Conservation (phyloP, 2,797 vertebrate species). For the Trachops cirrhosus region DNA sequence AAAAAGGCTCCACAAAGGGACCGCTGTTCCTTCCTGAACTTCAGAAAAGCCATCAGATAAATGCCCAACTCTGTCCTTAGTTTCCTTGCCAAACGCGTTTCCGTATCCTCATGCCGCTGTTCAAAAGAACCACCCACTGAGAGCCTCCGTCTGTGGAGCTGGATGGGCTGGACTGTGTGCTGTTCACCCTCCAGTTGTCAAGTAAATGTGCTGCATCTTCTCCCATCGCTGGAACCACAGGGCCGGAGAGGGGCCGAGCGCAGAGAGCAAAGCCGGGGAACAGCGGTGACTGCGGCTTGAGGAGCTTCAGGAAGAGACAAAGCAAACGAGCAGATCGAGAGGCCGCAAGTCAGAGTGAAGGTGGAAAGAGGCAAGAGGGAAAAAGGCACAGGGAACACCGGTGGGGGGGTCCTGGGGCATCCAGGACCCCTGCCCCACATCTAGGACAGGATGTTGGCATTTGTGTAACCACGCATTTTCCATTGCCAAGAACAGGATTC, state of each 20-base stretch:
- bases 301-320: not conserved
- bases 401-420: not conserved
- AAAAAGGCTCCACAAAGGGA: not conserved
- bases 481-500: conserved; percentile 20
- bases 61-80: not conserved
- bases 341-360: not conserved
- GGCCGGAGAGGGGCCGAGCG: not conserved
- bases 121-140: not conserved
- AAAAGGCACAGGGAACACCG: not conserved
- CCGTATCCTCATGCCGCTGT: not conserved
- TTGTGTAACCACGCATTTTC: not conserved
- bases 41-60: not conserved
- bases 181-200: not conserved
- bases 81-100: not conserved
- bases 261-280: not conserved
- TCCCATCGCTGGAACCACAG: not conserved
- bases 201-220: not conserved
- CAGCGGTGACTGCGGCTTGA: not conserved
- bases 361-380: not conserved
- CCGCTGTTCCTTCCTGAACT: not conserved
- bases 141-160: not conserved
- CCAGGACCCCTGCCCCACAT: fast-evolving
- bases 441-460: not conserved
- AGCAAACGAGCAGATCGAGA: not conserved
- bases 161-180: not conserved